Base-by-base conservation (phyloP, 2,113 vertebrate species). In the Argyrosomus japonicus region DNA sequence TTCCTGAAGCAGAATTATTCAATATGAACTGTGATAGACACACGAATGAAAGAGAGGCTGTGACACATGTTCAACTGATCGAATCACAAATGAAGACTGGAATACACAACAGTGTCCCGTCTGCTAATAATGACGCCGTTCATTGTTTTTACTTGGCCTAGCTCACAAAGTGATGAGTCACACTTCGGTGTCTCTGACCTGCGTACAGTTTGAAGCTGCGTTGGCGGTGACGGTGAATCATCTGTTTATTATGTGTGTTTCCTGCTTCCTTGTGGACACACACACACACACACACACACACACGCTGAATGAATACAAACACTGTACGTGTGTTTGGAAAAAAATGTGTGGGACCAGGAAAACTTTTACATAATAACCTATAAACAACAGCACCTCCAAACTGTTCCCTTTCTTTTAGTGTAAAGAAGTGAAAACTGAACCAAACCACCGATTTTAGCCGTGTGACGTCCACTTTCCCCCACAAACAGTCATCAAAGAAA, bases 1-100 rank as follows among this genome's bases (percentile, higher is more conserved):
- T 58, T 71, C 8, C 45, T 69, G 54, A 83, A 85, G 56, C 45
- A 65, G 6, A 67, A 54, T 19, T 61, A 58, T 74, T 73, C 60
- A 18, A 15, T 21, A 9, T 8, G 45, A 65, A 51, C 21, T 56
- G 18, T n/a, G 4, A 57, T 19, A 50, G 43, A 14, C 18, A 50
- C 36, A 25, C 14, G 0, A 15, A 5, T 23, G 4, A 36, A n/a
- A 53, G 14, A 15, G 6, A 68, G 18, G 18, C 13, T 17, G 54
- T 13, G 19, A 45, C 19, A 73, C 18, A 14, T 1, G 27, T 50
- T 48, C 18, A 21, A 3, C 19, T 48, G 19, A 23, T 7, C 32
- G 12, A 19, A n/a, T 54, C 11, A 69, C n/a, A 36, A 29, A 0
- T 17, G 15, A 9, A 12, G 58, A 7, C 12, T 14, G 1, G 32